Conservation (phyloP, 2,888 invertebrate genomes). For the Lasioglossum lativentre region DNA sequence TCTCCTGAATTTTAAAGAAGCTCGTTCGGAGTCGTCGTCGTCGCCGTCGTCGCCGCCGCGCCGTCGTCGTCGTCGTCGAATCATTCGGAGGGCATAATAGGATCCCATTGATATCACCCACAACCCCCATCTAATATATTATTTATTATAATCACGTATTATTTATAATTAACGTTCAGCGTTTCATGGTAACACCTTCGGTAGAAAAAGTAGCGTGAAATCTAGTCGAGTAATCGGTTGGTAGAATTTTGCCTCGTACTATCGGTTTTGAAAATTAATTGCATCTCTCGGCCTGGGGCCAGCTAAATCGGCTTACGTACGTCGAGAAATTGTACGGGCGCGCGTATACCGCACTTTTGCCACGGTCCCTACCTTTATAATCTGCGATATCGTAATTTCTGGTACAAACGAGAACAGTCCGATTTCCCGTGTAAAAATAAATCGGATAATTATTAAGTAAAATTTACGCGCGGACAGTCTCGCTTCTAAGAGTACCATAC, state of each 20-base stretch:
- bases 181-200: neutral
- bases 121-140: neutral
- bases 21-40: neutral
- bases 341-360: constrained; percentile 30
- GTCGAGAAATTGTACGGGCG: constrained; percentile 62
- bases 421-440: neutral
- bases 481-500: no score
- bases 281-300: constrained; percentile 53
- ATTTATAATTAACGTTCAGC: neutral
- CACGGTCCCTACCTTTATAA: neutral
- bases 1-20: constrained; percentile 14
- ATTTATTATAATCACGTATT: neutral
- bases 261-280: constrained; percentile 79
- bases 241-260: constrained; percentile 48
- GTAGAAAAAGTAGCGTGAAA: neutral
- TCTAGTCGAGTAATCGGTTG: constrained; percentile 19
- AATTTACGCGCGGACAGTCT: neutral
- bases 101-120: no score
- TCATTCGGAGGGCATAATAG: no score
- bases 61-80: no score
- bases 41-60: no score
- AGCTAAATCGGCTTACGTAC: constrained; percentile 77
- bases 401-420: neutral
- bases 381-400: constrained; percentile 19
- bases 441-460: neutral